phyloP scores from a whole-genome alignment of 2,113 vertebrate species.

The Sander lucioperca region DNA sequence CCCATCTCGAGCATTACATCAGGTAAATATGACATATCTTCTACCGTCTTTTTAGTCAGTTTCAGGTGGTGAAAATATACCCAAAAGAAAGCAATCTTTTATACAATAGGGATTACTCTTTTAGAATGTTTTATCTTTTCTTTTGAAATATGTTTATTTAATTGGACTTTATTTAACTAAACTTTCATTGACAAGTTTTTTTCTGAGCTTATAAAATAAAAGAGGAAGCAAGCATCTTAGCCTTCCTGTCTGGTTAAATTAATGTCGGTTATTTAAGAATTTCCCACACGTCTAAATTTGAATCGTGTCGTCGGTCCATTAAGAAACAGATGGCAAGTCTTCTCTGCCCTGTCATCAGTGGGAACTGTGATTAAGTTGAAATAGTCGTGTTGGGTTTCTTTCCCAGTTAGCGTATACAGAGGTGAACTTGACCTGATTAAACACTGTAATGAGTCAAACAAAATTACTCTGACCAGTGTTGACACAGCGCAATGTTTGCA shows the following conservation, averaged over 20 bases:
- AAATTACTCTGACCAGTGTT: conserved; percentile 76
- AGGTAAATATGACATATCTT: conserved; percentile 59
- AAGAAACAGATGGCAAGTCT: conserved; percentile 36
- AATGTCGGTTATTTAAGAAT: conserved; percentile 1
- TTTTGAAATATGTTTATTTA: background rate
- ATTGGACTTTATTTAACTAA: background rate
- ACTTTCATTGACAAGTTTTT: conserved; percentile 8
- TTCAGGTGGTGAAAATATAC: background rate
- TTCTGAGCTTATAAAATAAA: conserved; percentile 20
- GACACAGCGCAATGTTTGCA: conserved; percentile 73
- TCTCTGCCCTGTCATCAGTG: conserved; percentile 26
- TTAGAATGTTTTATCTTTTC: background rate
- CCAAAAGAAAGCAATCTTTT: background rate
- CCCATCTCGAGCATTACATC: conserved; percentile 18
- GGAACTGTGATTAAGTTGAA: conserved; percentile 46
- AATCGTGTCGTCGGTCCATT: conserved; percentile 7
- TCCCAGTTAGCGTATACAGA: conserved; percentile 54
- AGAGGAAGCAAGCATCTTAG: conserved; percentile 60
- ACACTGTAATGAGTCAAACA: conserved; percentile 79
- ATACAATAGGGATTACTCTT: background rate
- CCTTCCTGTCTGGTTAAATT: conserved; percentile 42
- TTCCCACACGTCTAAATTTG: conserved; percentile 5
- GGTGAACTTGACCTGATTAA: conserved; percentile 77
- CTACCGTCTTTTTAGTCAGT: background rate
- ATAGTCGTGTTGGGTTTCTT: conserved; percentile 44